These are phyloP conservation scores for Gnathonemus longibarbis DNA, from an alignment of 2,113 vertebrate genomes.

Conservation along the genomic window DNA sequence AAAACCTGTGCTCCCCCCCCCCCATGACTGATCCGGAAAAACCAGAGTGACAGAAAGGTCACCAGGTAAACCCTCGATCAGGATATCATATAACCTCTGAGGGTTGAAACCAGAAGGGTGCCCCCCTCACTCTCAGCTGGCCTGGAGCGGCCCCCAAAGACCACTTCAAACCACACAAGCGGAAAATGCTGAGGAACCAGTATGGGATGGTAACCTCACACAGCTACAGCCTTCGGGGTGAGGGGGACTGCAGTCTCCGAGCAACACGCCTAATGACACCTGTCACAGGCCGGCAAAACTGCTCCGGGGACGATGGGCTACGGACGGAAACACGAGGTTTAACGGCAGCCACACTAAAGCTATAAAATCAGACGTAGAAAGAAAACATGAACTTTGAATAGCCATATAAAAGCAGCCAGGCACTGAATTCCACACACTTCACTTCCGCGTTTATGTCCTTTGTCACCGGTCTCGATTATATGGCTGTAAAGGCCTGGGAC, in stretches of 20 bases:
- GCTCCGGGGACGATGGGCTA: not conserved
- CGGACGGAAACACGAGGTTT: not conserved
- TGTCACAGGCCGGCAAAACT: not conserved
- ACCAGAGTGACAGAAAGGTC: not conserved
- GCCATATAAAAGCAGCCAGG: not conserved
- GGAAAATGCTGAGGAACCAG: constrained; percentile 2
- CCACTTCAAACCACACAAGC: constrained; percentile 28
- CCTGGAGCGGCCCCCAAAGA: not conserved
- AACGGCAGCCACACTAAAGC: not conserved
- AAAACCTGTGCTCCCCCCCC: not conserved
- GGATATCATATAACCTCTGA: not conserved
- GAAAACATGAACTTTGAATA: not conserved
- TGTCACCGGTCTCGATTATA: not conserved
- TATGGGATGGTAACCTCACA: not conserved
- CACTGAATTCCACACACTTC: not conserved
- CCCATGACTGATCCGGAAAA: not conserved
- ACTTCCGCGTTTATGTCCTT: not conserved
- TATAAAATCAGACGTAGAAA: not conserved
- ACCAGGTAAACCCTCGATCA: not conserved
- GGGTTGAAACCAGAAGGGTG: not conserved
- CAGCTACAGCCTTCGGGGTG: not conserved
- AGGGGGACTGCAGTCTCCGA: not conserved
- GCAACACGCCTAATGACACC: not conserved
- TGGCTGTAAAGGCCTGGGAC: not conserved
- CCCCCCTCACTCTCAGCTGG: not conserved